These are phyloP conservation scores for Oreochromis spilurus DNA, from an alignment of 2,113 vertebrate genomes.

Conservation along the genomic window DNA sequence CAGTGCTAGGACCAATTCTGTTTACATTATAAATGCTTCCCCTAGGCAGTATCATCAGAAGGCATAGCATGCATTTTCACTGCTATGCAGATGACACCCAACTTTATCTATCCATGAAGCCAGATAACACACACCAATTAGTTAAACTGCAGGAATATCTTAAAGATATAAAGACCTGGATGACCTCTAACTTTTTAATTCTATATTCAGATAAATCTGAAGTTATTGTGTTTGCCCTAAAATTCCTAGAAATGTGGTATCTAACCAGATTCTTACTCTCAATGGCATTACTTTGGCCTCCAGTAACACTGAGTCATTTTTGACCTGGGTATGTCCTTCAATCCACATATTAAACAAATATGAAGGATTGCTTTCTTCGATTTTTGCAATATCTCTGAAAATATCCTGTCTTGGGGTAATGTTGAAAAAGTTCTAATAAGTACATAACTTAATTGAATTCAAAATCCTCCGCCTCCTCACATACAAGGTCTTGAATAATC, in stretches of 20 bases:
- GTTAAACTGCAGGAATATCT: not conserved
- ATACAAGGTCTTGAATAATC: not conserved
- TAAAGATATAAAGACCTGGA: accelerated
- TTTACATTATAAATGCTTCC: too few species aligned
- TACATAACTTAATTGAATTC: not conserved
- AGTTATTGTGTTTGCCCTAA: not conserved
- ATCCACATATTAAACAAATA: not conserved
- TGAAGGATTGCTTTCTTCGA: accelerated
- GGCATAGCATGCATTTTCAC: too few species aligned
- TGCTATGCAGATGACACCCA: too few species aligned
- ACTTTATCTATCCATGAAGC: accelerated
- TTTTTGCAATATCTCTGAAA: not conserved
- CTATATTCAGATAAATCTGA: not conserved
- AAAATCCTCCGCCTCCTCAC: not conserved
- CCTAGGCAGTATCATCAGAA: accelerated
- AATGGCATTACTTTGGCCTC: not conserved
- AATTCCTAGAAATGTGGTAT: not conserved
- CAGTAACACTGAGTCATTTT: not conserved
- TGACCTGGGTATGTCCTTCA: not conserved
- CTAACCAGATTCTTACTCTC: not conserved
- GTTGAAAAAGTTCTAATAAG: not conserved
- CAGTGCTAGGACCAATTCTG: too few species aligned
- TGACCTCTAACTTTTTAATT: accelerated
- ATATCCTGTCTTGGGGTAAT: accelerated
- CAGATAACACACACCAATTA: too few species aligned